phyloP scores from a whole-genome alignment of 2,888 invertebrate species.

The Andrena camellia region DNA sequence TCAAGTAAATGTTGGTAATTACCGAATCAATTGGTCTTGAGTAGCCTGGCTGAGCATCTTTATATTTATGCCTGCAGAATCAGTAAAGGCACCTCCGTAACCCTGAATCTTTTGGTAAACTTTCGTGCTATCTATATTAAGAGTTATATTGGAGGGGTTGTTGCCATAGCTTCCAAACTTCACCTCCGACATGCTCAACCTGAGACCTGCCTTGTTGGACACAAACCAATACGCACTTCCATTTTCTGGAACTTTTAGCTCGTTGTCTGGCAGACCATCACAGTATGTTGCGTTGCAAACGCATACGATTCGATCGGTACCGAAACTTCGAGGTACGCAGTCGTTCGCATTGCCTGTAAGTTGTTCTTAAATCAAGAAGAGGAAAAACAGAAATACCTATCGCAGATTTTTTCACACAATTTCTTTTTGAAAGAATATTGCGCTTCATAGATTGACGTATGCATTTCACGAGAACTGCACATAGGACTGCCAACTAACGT shows the following conservation, averaged over 20 bases:
- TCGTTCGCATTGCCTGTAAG: slow-evolving; percentile 58
- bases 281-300: slow-evolving; percentile 91
- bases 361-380: background rate
- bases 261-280: slow-evolving; percentile 87
- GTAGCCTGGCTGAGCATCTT: slow-evolving; percentile 87
- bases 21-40: slow-evolving; percentile 86
- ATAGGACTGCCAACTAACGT: background rate
- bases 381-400: background rate
- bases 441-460: too few species aligned
- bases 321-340: slow-evolving; percentile 77
- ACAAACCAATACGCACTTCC: slow-evolving; percentile 87
- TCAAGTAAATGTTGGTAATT: background rate
- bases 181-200: slow-evolving; percentile 86
- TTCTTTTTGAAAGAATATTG: background rate
- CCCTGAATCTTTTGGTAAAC: slow-evolving; percentile 91
- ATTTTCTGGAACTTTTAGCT: slow-evolving; percentile 84
- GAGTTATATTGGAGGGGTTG: background rate
- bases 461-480: background rate
- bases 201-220: slow-evolving; percentile 87
- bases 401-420: background rate
- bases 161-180: slow-evolving; percentile 70
- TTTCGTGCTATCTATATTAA: slow-evolving; percentile 75
- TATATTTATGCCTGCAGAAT: slow-evolving; percentile 90
- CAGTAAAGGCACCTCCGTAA: slow-evolving; percentile 95
- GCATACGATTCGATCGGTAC: slow-evolving; percentile 86